Conservation (phyloP, 2,113 vertebrate species). For the Dromiciops gliroides region DNA sequence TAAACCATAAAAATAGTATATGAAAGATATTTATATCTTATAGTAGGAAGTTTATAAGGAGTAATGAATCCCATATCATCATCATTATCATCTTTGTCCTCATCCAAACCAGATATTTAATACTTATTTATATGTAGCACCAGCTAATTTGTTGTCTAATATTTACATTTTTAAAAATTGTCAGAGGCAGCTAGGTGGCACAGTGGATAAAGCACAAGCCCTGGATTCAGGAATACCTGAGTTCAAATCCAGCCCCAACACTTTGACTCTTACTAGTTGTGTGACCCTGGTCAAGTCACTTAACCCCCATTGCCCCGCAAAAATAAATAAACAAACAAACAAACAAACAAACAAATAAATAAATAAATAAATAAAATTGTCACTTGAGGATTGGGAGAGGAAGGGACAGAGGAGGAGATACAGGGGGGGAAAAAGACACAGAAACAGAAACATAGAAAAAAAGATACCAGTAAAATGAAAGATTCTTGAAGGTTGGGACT, state of each 20-base stretch:
- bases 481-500: not conserved
- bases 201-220: too few relatives aligned
- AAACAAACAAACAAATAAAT: too few relatives aligned
- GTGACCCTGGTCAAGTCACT: too few relatives aligned
- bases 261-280: too few relatives aligned
- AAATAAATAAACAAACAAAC: too few relatives aligned
- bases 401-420: not conserved
- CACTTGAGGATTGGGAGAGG: not conserved
- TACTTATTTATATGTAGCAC: not conserved
- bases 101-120: not conserved
- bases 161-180: not conserved
- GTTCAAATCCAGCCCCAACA: too few relatives aligned
- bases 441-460: not conserved
- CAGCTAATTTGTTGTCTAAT: not conserved
- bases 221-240: too few relatives aligned
- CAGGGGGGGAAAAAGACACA: fast-evolving
- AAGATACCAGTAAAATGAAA: not conserved
- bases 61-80: not conserved
- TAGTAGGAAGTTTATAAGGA: not conserved
- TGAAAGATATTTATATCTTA: not conserved
- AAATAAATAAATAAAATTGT: too few relatives aligned
- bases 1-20: not conserved
- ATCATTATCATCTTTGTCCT: too few relatives aligned
- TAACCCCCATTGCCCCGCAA: too few relatives aligned
- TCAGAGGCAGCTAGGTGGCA: too few relatives aligned